A percentile compares a stretch with the other conserved stretches of the same genome.
These are phyloP conservation scores for Myanophis thanlyinensis DNA, from an alignment of 2,113 vertebrate species.

Conservation along the genomic window DNA sequence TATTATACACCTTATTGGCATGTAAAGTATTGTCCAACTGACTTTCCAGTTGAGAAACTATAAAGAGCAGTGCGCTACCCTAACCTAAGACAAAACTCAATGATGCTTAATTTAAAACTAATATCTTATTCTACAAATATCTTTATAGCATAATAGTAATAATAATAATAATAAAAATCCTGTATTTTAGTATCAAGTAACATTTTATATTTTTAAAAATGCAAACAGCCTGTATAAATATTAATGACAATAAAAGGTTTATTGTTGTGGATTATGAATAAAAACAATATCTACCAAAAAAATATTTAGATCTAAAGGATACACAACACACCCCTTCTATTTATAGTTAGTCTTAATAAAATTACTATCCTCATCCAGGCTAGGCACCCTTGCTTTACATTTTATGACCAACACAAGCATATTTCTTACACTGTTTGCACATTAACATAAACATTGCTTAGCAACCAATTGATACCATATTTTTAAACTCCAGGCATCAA, in stretches of 20 bases:
- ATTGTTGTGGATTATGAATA: neutral
- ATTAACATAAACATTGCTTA: conserved; percentile 49
- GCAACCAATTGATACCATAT: conserved; percentile 50
- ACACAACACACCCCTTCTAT: rapidly evolving
- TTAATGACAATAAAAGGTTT: neutral
- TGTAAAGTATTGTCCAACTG: neutral
- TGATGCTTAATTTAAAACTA: neutral
- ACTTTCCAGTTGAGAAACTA: neutral
- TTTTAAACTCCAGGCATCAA: conserved; percentile 47
- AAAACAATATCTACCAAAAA: neutral
- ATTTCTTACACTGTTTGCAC: conserved; percentile 42
- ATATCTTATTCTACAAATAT: neutral
- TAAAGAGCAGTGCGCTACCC: neutral
- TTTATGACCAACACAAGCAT: conserved; percentile 29
- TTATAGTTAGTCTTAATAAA: neutral
- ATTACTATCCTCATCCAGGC: neutral
- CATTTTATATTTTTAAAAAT: neutral
- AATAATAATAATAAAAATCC: no score
- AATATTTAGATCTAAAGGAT: neutral
- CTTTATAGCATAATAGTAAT: neutral
- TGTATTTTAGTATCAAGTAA: neutral
- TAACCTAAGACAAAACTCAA: neutral
- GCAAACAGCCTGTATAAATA: neutral
- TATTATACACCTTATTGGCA: no score
- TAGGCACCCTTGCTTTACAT: neutral